Percentiles rank a stretch among this genome's conserved stretches.
Conservation (phyloP, 2,113 vertebrate genomes). For the Excalfactoria chinensis region DNA sequence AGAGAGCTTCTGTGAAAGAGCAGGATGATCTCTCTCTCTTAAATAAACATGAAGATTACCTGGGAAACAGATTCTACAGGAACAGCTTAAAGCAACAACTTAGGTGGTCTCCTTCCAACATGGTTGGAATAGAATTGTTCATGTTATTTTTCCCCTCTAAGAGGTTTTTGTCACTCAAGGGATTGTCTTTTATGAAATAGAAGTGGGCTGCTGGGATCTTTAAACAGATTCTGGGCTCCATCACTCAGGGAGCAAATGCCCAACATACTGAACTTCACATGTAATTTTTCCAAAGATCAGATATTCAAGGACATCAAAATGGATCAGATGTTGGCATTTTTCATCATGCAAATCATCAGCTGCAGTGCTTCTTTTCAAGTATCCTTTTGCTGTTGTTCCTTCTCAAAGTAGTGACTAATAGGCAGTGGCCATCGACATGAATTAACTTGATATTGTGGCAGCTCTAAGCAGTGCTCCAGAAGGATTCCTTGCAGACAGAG, state of each 20-base stretch:
- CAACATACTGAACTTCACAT: not conserved
- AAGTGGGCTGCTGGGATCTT: not conserved
- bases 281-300: not conserved
- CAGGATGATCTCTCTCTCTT: not conserved
- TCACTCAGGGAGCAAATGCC: too few relatives aligned
- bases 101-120: not conserved
- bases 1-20: not conserved
- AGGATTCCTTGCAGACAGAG: not conserved
- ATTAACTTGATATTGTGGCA: slow-evolving; percentile 47
- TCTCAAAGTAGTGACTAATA: slow-evolving; percentile 47
- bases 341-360: not conserved
- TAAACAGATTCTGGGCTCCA: fast-evolving
- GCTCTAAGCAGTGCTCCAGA: not conserved
- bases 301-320: not conserved
- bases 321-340: not conserved
- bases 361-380: not conserved
- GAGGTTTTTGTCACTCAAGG: not conserved
- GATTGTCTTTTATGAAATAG: fast-evolving
- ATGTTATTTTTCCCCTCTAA: not conserved
- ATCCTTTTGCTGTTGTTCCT: not conserved
- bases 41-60: not conserved
- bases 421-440: slow-evolving; percentile 9
- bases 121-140: not conserved
- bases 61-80: not conserved
- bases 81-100: not conserved